Evolutionary conservation across 2,113 vertebrate species (phyloP), one percentile per base, ranked within the genome.

Genomic region (Callopanchax toddi): DNA sequence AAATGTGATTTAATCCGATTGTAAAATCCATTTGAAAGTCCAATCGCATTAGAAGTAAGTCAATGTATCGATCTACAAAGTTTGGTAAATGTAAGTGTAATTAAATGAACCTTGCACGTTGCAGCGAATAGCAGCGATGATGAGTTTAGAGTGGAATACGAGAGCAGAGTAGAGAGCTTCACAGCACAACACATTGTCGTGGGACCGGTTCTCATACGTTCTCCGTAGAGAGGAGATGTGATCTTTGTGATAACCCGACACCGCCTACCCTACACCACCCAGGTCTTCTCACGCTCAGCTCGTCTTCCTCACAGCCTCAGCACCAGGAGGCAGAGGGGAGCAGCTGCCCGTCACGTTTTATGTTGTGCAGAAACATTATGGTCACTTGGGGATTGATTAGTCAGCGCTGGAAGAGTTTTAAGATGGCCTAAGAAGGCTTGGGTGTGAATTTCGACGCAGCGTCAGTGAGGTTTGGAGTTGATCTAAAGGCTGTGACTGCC

Each of bases 201-300:
- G 61, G 74, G 63, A 72, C 61, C 68, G 69, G 64, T 54, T 57
- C 81, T 29, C 55, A 76, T 69, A 81, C 71, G 82, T 79, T 89
- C 84, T 82, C 84, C 74, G 81, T 50, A 48, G 66, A 75, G 82
- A 74, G 65, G 54, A 48, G 71, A 74, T 64, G 73, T 62, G 50
- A 54, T 83, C 69, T 59, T 57, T 67, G 77, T 1, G 51, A 78
- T 77, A 77, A 76, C 83, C 81, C 69, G 37, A 80, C 86, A 87
- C 86, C 86, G 87, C 89, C 29, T 26, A 26, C 26, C 89, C 29
- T 26, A 26, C 26, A 88, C 89, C 82, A 57, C 67, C 65, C 85
- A 89, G 82, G 87, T 90, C 83, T 70, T 86, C 78, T 75, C 85
- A 73, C 86, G 55, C 64, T 76, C 71, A 36, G 76, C 52, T 74